phyloP scores from a whole-genome alignment of 1,140 invertebrate genomes.

The Ceratina japonica region DNA sequence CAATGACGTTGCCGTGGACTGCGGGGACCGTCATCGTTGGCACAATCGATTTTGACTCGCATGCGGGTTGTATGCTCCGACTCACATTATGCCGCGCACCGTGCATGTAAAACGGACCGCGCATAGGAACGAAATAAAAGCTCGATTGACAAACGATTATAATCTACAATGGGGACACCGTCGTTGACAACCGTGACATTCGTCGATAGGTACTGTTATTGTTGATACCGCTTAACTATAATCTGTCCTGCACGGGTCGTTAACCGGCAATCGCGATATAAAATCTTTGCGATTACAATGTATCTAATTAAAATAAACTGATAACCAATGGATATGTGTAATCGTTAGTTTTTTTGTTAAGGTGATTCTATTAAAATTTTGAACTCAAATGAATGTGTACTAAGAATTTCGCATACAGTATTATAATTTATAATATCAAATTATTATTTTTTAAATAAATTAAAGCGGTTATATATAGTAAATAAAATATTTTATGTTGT shows the following conservation, averaged over 20 bases:
- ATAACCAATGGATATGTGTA: too few species aligned
- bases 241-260: not conserved
- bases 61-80: conserved; percentile 33
- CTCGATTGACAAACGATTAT: conserved; percentile 23
- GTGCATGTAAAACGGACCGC: not conserved
- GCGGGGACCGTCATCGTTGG: conserved; percentile 26
- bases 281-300: not conserved
- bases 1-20: conserved; percentile 47
- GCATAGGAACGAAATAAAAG: conserved; percentile 13
- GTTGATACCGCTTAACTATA: not conserved
- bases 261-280: not conserved
- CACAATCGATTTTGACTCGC: conserved; percentile 50
- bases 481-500: too few species aligned
- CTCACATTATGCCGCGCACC: conserved; percentile 10
- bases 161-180: not conserved
- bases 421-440: too few species aligned
- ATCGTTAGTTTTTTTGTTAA: too few species aligned
- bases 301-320: not conserved
- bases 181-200: conserved; percentile 22
- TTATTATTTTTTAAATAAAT: too few species aligned
- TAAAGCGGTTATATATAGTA: too few species aligned
- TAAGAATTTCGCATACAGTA: too few species aligned
- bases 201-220: not conserved
- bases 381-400: too few species aligned
- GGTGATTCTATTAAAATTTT: too few species aligned